Base-by-base conservation (phyloP, 2,113 vertebrate species). In the Nothocercus julius region DNA sequence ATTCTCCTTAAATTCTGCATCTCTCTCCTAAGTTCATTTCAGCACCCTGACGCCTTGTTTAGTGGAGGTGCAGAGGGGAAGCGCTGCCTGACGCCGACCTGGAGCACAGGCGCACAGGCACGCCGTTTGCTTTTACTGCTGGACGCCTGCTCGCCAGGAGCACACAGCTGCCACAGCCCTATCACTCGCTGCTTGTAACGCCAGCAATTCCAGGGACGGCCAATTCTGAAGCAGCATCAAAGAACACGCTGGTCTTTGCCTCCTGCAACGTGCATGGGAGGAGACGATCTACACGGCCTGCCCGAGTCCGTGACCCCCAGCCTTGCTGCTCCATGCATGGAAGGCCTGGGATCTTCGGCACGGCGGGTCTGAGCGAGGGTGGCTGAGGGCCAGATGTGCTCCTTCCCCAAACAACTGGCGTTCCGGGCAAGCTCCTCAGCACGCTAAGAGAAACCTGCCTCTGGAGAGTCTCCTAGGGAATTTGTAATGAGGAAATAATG, bases 401-500 rank as follows among this genome's bases (percentile, higher is more conserved):
- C 42, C 56, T 72, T 75, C 56, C 36, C 16, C 64, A 86, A 45
- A 77, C 0, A 7, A 42, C 18, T 3, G 58, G 18, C 80, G 67
- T 59, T 45, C 66, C 42, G 40, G 62, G 63, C 70, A 91, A 74
- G 40, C 12, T 88, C 66, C 72, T 85, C 92, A 64, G 22, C 54
- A 45, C 32, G 18, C 64, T 92, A 54, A 59, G 36, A 80, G 18
- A 66, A 21, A 51, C 32, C n/a, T 70, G 56, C 59, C 61, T 92
- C 80, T 38, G 45, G n/a, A 58, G 58, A 69, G n/a, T 51, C n/a
- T 90, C 15, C 45, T 34, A 78, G 47, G 53, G 34, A 92, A 92
- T 66, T 83, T 82, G 68, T 69, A 91, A 91, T 28, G n/a, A 86
- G 18, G 81, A 94, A 86, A 83, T 92, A 75, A 90, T 53, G 42